Conservation (phyloP, 1,140 invertebrate species). For the Bombus difficillimus region DNA sequence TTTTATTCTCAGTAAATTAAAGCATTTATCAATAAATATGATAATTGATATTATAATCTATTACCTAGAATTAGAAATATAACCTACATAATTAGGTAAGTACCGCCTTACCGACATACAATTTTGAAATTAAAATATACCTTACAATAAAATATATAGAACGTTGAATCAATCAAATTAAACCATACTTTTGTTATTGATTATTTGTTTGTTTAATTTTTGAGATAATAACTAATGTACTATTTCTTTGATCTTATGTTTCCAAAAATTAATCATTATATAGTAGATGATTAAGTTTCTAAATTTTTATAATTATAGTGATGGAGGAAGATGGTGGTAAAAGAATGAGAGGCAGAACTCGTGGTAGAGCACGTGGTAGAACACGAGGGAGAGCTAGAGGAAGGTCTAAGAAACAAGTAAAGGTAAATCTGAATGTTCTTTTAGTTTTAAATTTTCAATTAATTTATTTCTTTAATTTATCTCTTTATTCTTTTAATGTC, state of each 20-base stretch:
- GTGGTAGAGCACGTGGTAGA: conserved; percentile 86
- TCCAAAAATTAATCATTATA: neutral
- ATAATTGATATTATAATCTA: neutral
- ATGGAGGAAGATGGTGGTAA: conserved; percentile 80
- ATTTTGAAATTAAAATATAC: neutral
- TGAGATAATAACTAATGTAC: neutral
- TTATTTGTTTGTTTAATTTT: neutral
- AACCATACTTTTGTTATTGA: neutral
- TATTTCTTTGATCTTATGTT: neutral
- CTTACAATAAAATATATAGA: neutral
- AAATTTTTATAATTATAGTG: conserved; percentile 54
- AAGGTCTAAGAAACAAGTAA: conserved; percentile 88
- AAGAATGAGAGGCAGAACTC: conserved; percentile 82
- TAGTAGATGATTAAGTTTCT: neutral
- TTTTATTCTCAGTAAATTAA: no score
- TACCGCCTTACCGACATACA: neutral
- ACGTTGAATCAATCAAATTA: neutral
- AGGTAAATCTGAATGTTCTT: conserved; percentile 76
- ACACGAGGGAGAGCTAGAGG: conserved; percentile 87
- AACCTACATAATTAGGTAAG: conserved; percentile 36
- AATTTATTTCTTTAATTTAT: neutral
- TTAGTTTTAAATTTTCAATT: neutral
- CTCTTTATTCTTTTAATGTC: neutral
- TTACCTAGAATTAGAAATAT: conserved; percentile 7
- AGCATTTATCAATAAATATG: neutral